Evolutionary conservation across 2,113 vertebrate species (phyloP).

Genomic region (Lepisosteus osseus): DNA sequence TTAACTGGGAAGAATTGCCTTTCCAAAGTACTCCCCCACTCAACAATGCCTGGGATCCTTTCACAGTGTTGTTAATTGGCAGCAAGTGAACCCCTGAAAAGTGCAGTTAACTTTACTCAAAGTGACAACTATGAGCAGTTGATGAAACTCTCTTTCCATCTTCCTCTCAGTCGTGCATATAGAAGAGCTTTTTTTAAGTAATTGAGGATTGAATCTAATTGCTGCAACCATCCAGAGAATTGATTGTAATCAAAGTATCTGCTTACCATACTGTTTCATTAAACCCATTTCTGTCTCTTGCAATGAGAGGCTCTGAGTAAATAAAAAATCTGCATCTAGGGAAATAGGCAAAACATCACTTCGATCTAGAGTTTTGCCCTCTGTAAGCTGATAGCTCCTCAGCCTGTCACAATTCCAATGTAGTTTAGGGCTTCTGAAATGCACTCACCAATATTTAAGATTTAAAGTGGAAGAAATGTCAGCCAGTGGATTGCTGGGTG

Average conservation of each 20-base stretch:
- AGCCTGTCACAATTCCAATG: too few relatives aligned
- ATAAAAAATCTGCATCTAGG: slow-evolving; percentile 44
- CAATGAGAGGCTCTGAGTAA: slow-evolving; percentile 34
- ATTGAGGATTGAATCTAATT: slow-evolving; percentile 55
- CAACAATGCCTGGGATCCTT: not conserved
- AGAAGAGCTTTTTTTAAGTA: slow-evolving; percentile 36
- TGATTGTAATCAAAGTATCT: slow-evolving; percentile 69
- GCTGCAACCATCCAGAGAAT: slow-evolving; percentile 66
- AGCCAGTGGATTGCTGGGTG: too few relatives aligned
- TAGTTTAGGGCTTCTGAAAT: too few relatives aligned
- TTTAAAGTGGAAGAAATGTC: too few relatives aligned
- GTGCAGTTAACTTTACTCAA: not conserved
- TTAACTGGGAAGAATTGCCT: not conserved
- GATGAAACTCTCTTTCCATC: not conserved
- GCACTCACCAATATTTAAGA: too few relatives aligned
- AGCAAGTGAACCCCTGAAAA: not conserved
- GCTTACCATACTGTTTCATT: slow-evolving; percentile 66
- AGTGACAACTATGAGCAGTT: not conserved
- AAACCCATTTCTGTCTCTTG: slow-evolving; percentile 45
- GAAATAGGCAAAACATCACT: slow-evolving; percentile 47
- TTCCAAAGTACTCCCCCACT: not conserved
- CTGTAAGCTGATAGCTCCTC: too few relatives aligned
- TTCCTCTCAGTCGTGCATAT: not conserved
- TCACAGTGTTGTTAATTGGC: not conserved
- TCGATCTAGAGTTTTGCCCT: too few relatives aligned